Conservation (phyloP, 2,888 invertebrate species). For the Choristoneura rosaceana region DNA sequence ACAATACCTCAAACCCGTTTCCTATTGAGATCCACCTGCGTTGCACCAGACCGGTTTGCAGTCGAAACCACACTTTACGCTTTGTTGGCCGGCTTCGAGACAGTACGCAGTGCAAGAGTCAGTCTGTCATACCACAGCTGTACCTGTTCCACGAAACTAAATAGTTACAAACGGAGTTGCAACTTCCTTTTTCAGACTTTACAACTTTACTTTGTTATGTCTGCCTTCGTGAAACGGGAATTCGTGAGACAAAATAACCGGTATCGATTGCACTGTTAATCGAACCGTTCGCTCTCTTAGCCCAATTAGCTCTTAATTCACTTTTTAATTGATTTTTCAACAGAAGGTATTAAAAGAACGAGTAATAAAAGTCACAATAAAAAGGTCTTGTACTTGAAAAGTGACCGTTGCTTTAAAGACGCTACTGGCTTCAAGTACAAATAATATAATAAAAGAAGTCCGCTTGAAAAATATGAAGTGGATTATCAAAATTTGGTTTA, state of each 20-base stretch:
- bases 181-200: background rate
- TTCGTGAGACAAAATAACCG: slow-evolving; percentile 9
- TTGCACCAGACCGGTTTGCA: slow-evolving; percentile 57
- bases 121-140: background rate
- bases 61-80: slow-evolving; percentile 65
- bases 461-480: background rate
- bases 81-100: background rate
- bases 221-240: slow-evolving; percentile 1
- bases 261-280: slow-evolving; percentile 17
- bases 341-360: background rate
- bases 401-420: background rate
- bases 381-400: background rate
- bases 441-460: background rate
- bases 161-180: background rate
- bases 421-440: background rate
- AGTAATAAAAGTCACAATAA: background rate
- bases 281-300: slow-evolving; percentile 28
- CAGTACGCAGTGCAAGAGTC: slow-evolving; percentile 3
- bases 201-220: background rate
- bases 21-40: slow-evolving; percentile 70
- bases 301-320: slow-evolving; percentile 29
- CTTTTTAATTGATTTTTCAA: slow-evolving; percentile 1
- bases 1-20: slow-evolving; percentile 73
- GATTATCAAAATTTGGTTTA: background rate
- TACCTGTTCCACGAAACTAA: background rate